phyloP scores from a whole-genome alignment of 1,140 invertebrate genomes.

The Bombus superbus region DNA sequence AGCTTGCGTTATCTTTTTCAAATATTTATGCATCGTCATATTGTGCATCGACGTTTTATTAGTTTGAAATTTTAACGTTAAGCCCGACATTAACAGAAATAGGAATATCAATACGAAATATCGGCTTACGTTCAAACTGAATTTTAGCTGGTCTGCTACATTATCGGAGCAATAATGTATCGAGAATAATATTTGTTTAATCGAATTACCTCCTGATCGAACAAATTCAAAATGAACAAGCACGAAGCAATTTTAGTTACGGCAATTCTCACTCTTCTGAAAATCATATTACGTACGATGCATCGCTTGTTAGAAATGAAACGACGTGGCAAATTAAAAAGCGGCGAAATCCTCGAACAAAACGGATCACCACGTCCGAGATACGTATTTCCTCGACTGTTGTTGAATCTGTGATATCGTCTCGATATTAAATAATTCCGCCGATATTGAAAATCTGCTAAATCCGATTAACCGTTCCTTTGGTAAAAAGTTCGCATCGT shows the following conservation, averaged over 20 bases:
- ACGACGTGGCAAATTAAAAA: not conserved
- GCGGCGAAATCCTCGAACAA: not conserved
- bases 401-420: not conserved
- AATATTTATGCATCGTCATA: not conserved
- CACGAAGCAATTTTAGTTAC: not conserved
- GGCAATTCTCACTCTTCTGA: not conserved
- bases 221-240: too few species aligned
- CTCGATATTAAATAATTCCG: too few species aligned
- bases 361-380: not conserved
- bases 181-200: not conserved
- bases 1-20: not conserved
- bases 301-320: not conserved
- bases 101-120: not conserved
- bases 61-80: not conserved
- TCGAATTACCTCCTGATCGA: not conserved
- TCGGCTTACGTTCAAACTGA: not conserved
- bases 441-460: too few species aligned
- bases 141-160: not conserved
- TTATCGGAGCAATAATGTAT: not conserved
- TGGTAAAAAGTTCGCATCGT: too few species aligned
- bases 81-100: too few species aligned
- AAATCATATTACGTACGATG: too few species aligned
- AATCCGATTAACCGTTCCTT: too few species aligned
- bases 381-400: not conserved
- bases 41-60: not conserved